phyloP scores from a whole-genome alignment of 64 coral and sea anemone genomes.

The Trachythela sp. region DNA sequence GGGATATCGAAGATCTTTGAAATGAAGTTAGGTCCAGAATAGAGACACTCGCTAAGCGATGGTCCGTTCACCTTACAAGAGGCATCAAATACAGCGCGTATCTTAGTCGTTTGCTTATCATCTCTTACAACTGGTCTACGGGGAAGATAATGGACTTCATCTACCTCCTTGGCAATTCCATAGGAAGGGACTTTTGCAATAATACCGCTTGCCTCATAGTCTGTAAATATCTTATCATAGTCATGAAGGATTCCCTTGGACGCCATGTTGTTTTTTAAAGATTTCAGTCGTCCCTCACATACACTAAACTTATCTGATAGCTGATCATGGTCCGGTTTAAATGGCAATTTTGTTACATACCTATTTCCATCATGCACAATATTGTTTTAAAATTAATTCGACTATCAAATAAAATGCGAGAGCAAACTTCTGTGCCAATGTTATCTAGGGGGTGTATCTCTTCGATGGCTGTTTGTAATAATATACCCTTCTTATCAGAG shows the following conservation, averaged over 20 bases:
- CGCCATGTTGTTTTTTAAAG: neutral
- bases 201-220: neutral
- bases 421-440: neutral
- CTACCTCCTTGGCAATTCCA: neutral
- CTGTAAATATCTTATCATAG: neutral
- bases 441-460: neutral
- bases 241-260: neutral
- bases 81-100: neutral
- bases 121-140: neutral
- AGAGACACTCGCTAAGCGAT: neutral
- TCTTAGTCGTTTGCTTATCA: conserved; percentile 11
- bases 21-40: neutral
- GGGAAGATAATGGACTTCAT: neutral
- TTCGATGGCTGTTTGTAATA: neutral
- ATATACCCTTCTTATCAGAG: neutral
- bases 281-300: neutral
- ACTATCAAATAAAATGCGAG: neutral
- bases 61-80: neutral
- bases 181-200: neutral
- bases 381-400: neutral
- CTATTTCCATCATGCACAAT: neutral
- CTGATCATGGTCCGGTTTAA: neutral
- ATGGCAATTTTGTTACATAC: neutral
- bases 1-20: neutral
- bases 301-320: neutral